phyloP scores from a whole-genome alignment of 2,888 invertebrate genomes.

The Tipula vernalis region DNA sequence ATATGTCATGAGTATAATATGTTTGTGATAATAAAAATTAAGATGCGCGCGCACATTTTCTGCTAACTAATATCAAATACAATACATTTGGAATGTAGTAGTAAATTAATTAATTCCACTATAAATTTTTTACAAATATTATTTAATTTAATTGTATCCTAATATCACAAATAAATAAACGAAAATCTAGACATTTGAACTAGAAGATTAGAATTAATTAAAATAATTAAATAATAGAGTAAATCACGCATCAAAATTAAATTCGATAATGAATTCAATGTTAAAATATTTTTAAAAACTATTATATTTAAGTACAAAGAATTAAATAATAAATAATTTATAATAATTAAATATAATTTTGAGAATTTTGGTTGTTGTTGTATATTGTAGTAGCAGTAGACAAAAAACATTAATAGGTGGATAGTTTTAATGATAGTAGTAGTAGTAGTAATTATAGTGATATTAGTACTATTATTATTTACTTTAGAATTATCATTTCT shows the following conservation, averaged over 20 bases:
- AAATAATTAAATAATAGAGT: not conserved
- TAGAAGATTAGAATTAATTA: constrained; percentile 5
- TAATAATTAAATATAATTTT: not conserved
- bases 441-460: not conserved
- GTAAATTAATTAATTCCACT: not conserved
- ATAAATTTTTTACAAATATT: not conserved
- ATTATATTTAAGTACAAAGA: constrained; percentile 5
- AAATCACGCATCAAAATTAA: constrained; percentile 5
- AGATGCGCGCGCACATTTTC: not conserved
- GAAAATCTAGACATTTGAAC: not conserved
- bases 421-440: not conserved
- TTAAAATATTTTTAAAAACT: constrained; percentile 6
- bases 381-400: not conserved
- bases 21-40: not conserved
- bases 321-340: constrained; percentile 7
- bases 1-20: not conserved
- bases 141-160: not conserved
- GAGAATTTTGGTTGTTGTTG: not conserved
- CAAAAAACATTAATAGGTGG: constrained; percentile 9
- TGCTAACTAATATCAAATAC: not conserved
- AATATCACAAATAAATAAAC: constrained; percentile 8
- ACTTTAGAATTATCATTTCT: not conserved
- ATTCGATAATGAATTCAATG: constrained; percentile 7
- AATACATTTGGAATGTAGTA: not conserved
- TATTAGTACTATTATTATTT: not conserved